Base-by-base conservation (phyloP, 1,140 invertebrate species). In the Diorhabda elongata region DNA sequence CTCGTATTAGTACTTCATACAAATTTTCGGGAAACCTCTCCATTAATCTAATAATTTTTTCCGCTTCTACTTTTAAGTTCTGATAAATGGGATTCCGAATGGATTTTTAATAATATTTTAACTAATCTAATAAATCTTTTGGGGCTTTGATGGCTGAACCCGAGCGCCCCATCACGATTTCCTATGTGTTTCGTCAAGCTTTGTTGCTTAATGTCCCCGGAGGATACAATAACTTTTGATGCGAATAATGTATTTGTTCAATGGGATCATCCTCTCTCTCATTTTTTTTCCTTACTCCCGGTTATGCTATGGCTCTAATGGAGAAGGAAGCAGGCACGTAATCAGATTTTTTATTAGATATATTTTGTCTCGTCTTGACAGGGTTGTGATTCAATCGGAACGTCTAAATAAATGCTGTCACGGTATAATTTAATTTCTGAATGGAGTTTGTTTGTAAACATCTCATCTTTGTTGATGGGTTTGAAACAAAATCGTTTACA, bases 91-190 rank as follows among this genome's bases (percentile, higher is more conserved):
- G 47, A 8, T n/a, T 52, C n/a, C n/a, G 47, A 52, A 52, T 52
- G 47, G 47, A 52, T 52, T 52, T 52, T 52, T 52, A 52, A 52
- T 52, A 52, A 52, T 52, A 52, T 52, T 52, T 52, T 52, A 52
- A 52, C 47, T 8, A 52, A 52, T 52, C 47, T 52, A 52, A 52
- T 52, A 52, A 52, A 52, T 52, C 47, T 52, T 52, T 52, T 52
- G 47, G 47, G 47, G 47, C 47, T 52, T 52, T 52, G 47, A 52
- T 52, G 47, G 47, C 47, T 52, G 47, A 52, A 52, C 6, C 47
- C 47, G 47, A 52, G 47, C 47, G 47, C 47, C 47, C 47, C 47
- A 52, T 52, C 47, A 52, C 47, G 47, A 52, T 52, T 52, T 52
- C 47, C 47, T 52, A 52, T 52, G 47, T 52, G 47, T 52, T 52